A percentile compares a stretch with the other conserved stretches of the same genome.
phyloP scores from a whole-genome alignment of 2,888 invertebrate species.

The Callyntrura guangdongensis region DNA sequence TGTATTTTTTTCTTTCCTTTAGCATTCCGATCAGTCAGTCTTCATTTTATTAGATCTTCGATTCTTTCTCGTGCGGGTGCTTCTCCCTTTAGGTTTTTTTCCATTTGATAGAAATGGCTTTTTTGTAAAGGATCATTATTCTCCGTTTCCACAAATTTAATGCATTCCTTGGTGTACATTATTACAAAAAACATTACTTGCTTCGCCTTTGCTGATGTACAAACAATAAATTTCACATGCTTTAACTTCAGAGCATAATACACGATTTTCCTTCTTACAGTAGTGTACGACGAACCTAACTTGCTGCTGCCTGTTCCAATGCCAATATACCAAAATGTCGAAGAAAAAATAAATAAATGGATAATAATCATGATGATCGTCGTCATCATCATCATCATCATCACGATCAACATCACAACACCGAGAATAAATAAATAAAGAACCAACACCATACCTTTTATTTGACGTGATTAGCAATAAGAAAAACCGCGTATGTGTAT shows the following conservation, averaged over 20 bases:
- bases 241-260: not conserved
- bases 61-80: not conserved
- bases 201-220: not conserved
- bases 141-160: conserved; percentile 69
- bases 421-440: conserved; percentile 26
- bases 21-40: conserved; percentile 78
- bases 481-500: not conserved
- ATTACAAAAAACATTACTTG: conserved; percentile 53
- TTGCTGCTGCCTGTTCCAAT: conserved; percentile 12
- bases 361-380: conserved; percentile 26
- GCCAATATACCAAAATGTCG: conserved; percentile 1
- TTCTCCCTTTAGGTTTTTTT: conserved; percentile 24
- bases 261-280: not conserved
- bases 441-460: conserved; percentile 29
- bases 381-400: conserved; percentile 52
- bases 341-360: not conserved
- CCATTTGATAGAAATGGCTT: conserved; percentile 63
- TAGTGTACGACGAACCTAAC: not conserved
- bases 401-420: not conserved
- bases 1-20: conserved; percentile 60
- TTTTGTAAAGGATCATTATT: conserved; percentile 70
- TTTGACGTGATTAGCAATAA: conserved; percentile 70
- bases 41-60: conserved; percentile 75
- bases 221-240: conserved; percentile 35
- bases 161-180: conserved; percentile 65